Evolutionary conservation across 2,888 invertebrate species (phyloP).

Genomic region (Mimachlamys varia): DNA sequence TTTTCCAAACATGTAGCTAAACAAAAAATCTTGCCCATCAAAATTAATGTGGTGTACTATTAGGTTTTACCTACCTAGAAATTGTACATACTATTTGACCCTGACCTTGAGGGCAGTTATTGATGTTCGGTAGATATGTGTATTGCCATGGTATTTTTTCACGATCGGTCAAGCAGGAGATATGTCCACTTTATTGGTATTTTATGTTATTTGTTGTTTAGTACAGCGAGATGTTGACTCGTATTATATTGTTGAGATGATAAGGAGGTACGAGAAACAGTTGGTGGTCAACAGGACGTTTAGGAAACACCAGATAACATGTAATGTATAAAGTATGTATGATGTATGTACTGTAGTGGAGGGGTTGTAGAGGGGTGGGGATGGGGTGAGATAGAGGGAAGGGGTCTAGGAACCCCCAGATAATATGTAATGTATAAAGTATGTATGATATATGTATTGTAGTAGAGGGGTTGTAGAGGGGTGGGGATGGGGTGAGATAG

Average conservation of each 20-base stretch:
- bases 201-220: conserved; percentile 6
- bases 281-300: background rate
- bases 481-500: too few species aligned
- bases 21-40: too few species aligned
- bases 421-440: too few species aligned
- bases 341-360: background rate
- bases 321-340: background rate
- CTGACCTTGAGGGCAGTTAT: background rate
- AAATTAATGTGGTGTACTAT: too few species aligned
- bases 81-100: background rate
- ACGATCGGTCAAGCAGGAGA: conserved; percentile 29
- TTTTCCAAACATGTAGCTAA: too few species aligned
- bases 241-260: background rate
- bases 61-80: conserved; percentile 3
- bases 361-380: background rate
- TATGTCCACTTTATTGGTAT: background rate
- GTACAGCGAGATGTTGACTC: background rate
- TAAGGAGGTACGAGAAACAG: background rate
- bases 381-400: background rate
- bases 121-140: conserved; percentile 13
- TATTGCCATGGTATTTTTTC: background rate
- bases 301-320: background rate
- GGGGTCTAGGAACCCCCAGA: background rate
- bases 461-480: too few species aligned
- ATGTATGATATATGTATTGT: too few species aligned